A percentile compares a stretch with the other conserved stretches of the same genome.
Conservation (phyloP, 2,113 vertebrate genomes). For the Prochilodus magdalenae region DNA sequence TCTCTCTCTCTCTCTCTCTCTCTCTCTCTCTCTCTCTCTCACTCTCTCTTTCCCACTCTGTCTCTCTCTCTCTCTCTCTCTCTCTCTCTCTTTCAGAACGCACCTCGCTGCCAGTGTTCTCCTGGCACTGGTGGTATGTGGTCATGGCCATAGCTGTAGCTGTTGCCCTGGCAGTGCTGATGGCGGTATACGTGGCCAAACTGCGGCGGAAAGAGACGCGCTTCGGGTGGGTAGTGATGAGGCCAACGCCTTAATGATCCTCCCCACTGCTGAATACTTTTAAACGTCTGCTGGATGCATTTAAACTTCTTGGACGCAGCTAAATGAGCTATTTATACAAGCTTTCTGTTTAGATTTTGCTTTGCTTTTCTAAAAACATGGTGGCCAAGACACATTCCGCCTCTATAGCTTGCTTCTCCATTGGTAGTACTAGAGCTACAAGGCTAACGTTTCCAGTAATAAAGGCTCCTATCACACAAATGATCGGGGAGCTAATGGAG, state of each 20-base stretch:
- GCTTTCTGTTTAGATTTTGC: too few relatives aligned
- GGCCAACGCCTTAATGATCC: neutral
- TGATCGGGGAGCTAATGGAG: too few relatives aligned
- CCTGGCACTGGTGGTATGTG: constrained; percentile 94
- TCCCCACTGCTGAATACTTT: too few relatives aligned
- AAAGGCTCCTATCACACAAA: too few relatives aligned
- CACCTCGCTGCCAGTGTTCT: constrained; percentile 69
- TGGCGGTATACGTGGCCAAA: constrained; percentile 83
- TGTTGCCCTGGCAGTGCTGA: constrained; percentile 76
- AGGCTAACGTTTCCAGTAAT: too few relatives aligned
- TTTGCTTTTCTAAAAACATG: too few relatives aligned
- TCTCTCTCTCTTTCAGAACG: constrained; percentile 49
- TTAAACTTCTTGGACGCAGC: too few relatives aligned
- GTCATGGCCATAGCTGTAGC: constrained; percentile 81
- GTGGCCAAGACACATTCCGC: too few relatives aligned
- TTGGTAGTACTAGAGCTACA: too few relatives aligned
- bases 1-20: neutral
- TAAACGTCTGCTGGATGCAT: too few relatives aligned
- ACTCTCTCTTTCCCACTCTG: neutral
- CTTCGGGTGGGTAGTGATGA: constrained; percentile 81
- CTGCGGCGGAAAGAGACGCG: constrained; percentile 87
- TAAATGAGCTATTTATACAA: too few relatives aligned
- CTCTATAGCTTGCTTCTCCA: too few relatives aligned
- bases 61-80: constrained; percentile 22
- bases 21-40: neutral